These are phyloP conservation scores for Polylopha cassiicola DNA, from an alignment of 2,888 invertebrate species.

Conservation along the genomic window DNA sequence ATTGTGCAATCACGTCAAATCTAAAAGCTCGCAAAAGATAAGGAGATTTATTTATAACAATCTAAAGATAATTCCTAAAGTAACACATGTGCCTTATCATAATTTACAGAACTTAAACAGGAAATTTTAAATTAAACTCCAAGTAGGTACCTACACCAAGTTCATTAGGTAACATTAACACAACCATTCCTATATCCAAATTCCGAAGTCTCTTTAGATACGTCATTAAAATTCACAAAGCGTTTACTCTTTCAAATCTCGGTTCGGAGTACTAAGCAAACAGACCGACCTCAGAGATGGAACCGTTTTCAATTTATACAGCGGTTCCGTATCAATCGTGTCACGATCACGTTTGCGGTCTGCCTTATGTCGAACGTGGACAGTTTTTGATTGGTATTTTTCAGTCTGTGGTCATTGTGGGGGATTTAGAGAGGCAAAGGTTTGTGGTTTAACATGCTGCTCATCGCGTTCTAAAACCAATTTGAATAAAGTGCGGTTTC, in stretches of 20 bases:
- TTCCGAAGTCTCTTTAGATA: neutral
- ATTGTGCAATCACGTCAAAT: too few species aligned
- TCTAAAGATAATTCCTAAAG: too few species aligned
- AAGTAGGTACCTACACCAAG: too few species aligned
- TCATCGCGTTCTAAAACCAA: too few species aligned
- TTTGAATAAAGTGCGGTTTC: too few species aligned
- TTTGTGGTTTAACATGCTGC: too few species aligned
- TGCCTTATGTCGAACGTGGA: slow-evolving; percentile 25
- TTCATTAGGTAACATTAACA: slow-evolving; percentile 3
- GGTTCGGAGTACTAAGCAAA: slow-evolving; percentile 7
- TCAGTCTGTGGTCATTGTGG: slow-evolving; percentile 2
- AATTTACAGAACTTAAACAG: too few species aligned
- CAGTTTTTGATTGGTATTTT: slow-evolving; percentile 25
- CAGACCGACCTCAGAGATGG: slow-evolving; percentile 15
- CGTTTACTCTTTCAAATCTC: slow-evolving; percentile 14
- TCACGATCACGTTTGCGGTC: slow-evolving; percentile 17
- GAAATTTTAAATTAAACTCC: too few species aligned
- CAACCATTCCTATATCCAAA: neutral
- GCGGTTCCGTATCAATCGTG: slow-evolving; percentile 34
- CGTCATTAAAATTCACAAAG: slow-evolving; percentile 9
- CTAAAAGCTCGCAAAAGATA: too few species aligned
- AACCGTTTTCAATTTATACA: slow-evolving; percentile 39
- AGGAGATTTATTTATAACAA: too few species aligned
- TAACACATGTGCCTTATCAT: too few species aligned
- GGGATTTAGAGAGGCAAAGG: neutral